A percentile compares a stretch with the other conserved stretches of the same genome.
These are phyloP conservation scores for Pardosa pseudoannulata DNA, from an alignment of 2,888 invertebrate genomes.

Conservation along the genomic window DNA sequence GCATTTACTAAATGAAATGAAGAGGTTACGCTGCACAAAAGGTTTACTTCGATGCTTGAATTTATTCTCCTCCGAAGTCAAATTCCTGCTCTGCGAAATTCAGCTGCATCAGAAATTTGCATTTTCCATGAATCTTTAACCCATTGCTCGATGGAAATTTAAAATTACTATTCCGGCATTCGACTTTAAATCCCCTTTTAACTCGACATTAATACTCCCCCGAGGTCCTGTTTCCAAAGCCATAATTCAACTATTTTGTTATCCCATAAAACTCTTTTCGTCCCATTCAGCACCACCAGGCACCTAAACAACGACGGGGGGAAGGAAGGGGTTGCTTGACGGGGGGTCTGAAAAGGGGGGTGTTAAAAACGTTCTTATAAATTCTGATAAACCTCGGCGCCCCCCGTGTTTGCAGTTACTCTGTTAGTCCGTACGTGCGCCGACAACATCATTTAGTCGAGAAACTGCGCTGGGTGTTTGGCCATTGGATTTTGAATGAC, in stretches of 20 bases:
- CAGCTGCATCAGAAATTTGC: too few species aligned
- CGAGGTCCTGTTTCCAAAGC: not conserved
- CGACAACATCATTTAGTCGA: conserved; percentile 12
- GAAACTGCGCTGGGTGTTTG: conserved; percentile 32
- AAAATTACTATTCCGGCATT: not conserved
- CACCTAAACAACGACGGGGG: not conserved
- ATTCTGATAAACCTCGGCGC: not conserved
- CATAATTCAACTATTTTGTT: conserved; percentile 9
- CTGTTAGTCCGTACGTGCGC: not conserved
- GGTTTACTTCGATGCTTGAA: too few species aligned
- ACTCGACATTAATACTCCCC: not conserved
- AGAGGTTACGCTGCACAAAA: too few species aligned
- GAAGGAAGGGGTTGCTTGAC: not conserved
- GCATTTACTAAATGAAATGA: too few species aligned
- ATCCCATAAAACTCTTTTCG: conserved; percentile 12
- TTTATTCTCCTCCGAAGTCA: too few species aligned
- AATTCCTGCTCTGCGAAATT: too few species aligned
- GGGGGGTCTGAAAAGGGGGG: not conserved
- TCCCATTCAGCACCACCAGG: not conserved
- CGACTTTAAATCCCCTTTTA: conserved; percentile 7
- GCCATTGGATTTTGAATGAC: conserved; percentile 52
- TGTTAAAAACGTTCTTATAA: conserved; percentile 10
- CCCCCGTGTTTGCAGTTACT: conserved; percentile 20
- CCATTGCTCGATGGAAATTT: too few species aligned
- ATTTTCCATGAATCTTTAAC: too few species aligned